Base-by-base conservation (phyloP, 2,113 vertebrate species). In the Ranitomeya imitator region DNA sequence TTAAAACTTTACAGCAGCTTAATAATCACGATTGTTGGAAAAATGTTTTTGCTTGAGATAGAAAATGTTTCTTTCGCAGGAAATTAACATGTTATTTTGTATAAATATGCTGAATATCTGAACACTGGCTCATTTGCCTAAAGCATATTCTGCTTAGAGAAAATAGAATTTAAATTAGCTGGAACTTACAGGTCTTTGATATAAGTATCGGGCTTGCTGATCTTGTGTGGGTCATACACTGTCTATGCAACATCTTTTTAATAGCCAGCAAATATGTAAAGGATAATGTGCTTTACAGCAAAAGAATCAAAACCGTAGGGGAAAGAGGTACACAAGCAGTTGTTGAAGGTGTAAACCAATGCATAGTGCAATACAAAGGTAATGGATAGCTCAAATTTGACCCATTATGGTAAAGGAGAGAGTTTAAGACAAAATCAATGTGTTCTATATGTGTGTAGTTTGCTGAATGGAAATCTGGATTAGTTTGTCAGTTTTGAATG, bases 51-150 rank as follows among this genome's bases (percentile, higher is more conserved):
- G 69, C 67, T 59, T 59, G 15, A 83, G 81, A 85, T 74, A 73
- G 65, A 85, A 85, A 55, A 73, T 57, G n/a, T 59, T 73, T 54
- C 82, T 69, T 85, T 54, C 65, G 52, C 18, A 26, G 83, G 67
- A 85, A 85, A 73, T 73, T 55, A 85, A 85, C 83, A 74, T 67
- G n/a, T n/a, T 59, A 31, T 85, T 85, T 74, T 60, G 69, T 74
- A 74, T 85, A 85, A 85, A 85, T 71, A 85, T 85, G 65, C 51
- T 59, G 54, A 85, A 71, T 74, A 85, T 85, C 67, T 85, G 67
- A 85, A 85, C 83, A 85, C 67, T 12, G 83, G 69, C 83, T 85
- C 51, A 85, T 85, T 85, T 85, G 69, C 83, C 83, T 74, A 74
- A 85, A 85, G 83, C 69, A 74, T 55, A 85, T 85, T 74, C 83